Evolutionary conservation across 1,140 invertebrate genomes (phyloP), one percentile per base, ranked within the genome.

Genomic region (Mercenaria mercenaria): DNA sequence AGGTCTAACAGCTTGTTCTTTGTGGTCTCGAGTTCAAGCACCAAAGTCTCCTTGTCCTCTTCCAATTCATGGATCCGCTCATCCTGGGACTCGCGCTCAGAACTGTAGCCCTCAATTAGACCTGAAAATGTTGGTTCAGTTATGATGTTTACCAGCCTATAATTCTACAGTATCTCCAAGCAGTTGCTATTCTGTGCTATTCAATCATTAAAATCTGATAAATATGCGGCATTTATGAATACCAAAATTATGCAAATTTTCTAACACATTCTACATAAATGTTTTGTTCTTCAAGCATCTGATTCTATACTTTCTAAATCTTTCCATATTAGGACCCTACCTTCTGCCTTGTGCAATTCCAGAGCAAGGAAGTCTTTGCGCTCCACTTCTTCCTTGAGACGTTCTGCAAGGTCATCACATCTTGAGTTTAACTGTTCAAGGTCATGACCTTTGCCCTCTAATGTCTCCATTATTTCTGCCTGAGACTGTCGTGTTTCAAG

Each of bases 311-410:
- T n/a, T n/a, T n/a, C n/a, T n/a, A n/a, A n/a, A n/a, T n/a, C n/a
- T n/a, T n/a, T n/a, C n/a, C n/a, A n/a, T n/a, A n/a, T 11, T 34
- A 67, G 26, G 23, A 67, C n/a, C 67, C n/a, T 89, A 95, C 95
- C 95, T 93, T 95, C 93, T 23, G 95, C 93, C 88, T 94, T 96
- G 86, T 95, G 92, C n/a, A 96, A 90, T 83, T 95, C 95, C n/a
- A 94, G 59, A 23, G 93, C 94, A 23, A 96, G 91, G 76, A 93
- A 94, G 59, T 95, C 94, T 80, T 95, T 95, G 11, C 94, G 92
- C 18, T 93, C 83, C 4, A 94, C 90, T 88, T 96, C 95, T 20
- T 92, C 90, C 32, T 89, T 83, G 10, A 96, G 88, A 34, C 93
- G 92, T 29, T 95, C 93, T n/a, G 93, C 92, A 4, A 95, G 84